Base-by-base conservation (phyloP, 2,113 vertebrate species). In the Lophochroa leadbeateri region DNA sequence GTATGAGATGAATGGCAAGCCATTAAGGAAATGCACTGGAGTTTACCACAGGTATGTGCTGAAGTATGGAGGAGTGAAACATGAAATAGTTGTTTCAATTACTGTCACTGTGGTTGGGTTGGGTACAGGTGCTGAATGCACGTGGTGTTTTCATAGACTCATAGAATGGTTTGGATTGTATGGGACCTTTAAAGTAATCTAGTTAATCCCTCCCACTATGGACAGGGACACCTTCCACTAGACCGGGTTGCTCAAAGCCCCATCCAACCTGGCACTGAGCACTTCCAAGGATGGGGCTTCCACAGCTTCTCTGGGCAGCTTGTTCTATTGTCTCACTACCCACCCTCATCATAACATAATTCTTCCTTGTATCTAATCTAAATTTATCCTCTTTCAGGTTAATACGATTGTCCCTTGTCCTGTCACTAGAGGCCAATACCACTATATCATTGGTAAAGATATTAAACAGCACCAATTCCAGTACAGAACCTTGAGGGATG, bases 241-340 rank as follows among this genome's bases (percentile, higher is more conserved):
- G 13, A 52, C 9, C 2, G 10, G 35, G 3, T 21, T 61, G 8
- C 7, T 46, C 29, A 61, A 43, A 82, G n/a, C 17, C 37, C 17
- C 27, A 9, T 52, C 11, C 17, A 63, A 0, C 7, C 17, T 43
- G 19, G 8, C 9, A 13, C 13, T 49, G 61, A 23, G 7, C 13
- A 13, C 16, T 17, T 11, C 15, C n/a, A 39, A 3, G 2, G 18
- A 44, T 1, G 7, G 10, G 7, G 4, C 8, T 53, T 12, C 11
- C 21, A 65, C 18, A 74, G 0, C 1, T 6, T 46, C 25, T 53
- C 44, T 43, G 19, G 19, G 29, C 9, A 67, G 13, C 21, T 10
- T 18, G 3, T n/a, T 49, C 17, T 44, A 2, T 0, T 20, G 13
- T 10, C 39, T 52, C 39, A 65, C 39, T 23, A 28, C 23, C 7